Conservation (phyloP, 2,113 vertebrate genomes). For the Trichechus manatus region DNA sequence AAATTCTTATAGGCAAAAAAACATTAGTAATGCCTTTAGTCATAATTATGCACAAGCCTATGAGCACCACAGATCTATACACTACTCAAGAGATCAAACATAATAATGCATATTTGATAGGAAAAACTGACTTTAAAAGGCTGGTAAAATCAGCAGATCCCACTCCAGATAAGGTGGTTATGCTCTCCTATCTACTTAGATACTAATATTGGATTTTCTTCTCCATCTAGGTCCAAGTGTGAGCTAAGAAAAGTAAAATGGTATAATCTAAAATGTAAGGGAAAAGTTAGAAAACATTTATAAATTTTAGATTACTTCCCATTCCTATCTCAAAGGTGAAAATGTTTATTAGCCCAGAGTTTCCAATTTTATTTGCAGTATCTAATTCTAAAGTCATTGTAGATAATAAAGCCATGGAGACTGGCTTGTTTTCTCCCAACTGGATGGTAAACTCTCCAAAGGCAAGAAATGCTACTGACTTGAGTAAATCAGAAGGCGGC, state of each 20-base stretch:
- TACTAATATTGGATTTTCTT: background rate
- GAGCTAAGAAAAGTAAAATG: constrained; percentile 22
- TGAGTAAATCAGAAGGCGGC: background rate
- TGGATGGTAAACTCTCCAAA: constrained; percentile 22
- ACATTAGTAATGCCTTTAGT: constrained; percentile 18
- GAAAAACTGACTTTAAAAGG: constrained; percentile 20
- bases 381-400: constrained; percentile 22
- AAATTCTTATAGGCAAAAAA: constrained; percentile 32
- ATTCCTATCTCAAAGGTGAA: background rate
- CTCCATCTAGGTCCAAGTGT: background rate
- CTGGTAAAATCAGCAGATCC: constrained; percentile 22
- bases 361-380: constrained; percentile 54
- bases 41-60: background rate
- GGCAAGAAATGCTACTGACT: background rate
- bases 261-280: background rate
- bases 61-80: background rate
- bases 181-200: background rate
- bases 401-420: constrained; percentile 31
- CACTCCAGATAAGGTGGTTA: constrained; percentile 33
- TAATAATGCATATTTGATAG: constrained; percentile 44
- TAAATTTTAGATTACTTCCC: constrained; percentile 29
- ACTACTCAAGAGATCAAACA: constrained; percentile 2
- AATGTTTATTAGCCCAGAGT: constrained; percentile 1
- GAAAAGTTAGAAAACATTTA: constrained; percentile 54
- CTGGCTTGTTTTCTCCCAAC: constrained; percentile 12